Evolutionary conservation across 2,797 vertebrate species (phyloP).

Genomic region (Malurus leucopterus): DNA sequence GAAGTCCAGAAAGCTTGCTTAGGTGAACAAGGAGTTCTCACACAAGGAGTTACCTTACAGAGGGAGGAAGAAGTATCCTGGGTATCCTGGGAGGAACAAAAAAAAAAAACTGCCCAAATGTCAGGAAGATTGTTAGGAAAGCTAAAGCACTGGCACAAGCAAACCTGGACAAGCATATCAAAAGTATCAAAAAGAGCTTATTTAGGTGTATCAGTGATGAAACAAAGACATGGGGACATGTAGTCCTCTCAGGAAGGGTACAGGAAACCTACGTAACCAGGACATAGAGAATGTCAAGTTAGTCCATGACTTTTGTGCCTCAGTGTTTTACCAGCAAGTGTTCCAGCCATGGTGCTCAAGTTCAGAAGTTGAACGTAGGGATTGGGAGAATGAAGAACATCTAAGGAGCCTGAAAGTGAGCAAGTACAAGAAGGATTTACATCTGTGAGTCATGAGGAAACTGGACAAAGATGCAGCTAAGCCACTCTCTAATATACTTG

Average conservation of each 20-base stretch:
- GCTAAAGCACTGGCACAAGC: background rate
- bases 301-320: background rate
- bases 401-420: background rate
- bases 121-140: background rate
- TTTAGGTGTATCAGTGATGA: background rate
- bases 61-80: background rate
- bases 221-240: background rate
- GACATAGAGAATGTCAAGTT: background rate
- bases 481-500: too few relatives aligned
- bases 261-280: rapidly evolving
- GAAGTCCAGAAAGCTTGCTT: background rate
- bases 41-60: background rate
- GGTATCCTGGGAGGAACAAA: background rate
- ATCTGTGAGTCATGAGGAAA: background rate
- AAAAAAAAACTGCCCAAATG: background rate
- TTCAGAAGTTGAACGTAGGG: background rate
- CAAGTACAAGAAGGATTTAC: background rate
- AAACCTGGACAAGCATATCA: background rate
- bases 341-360: background rate
- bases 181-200: background rate
- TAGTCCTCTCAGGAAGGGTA: background rate
- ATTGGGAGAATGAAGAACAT: too few relatives aligned
- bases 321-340: background rate
- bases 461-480: rapidly evolving
- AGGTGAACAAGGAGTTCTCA: background rate